Evolutionary conservation across 2,888 invertebrate genomes (phyloP), one percentile per base, ranked within the genome.

Genomic region (Amphipoea oculea): DNA sequence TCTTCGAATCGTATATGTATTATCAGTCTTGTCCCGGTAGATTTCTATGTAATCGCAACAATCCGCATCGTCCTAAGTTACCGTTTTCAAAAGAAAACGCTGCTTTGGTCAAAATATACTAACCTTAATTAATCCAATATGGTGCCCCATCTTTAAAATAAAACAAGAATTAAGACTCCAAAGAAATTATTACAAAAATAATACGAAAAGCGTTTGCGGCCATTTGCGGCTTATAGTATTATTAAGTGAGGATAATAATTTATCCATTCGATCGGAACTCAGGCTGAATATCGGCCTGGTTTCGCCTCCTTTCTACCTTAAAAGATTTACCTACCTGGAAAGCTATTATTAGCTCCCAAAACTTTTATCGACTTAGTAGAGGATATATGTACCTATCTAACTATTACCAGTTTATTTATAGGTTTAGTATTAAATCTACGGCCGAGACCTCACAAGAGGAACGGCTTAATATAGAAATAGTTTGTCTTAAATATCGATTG

Each of bases 371-470:
- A 62, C 36, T 68, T 66, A 20, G 66, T 66, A 57, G 63, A 71
- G 57, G n/a, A 86, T 86, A 60, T 74, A 82, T 79, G 75, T 76
- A 73, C 40, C 60, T 17, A 65, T 76, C 51, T 36, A 40, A 51
- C 74, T 29, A 67, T 40, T 77, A 68, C 63, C 40, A 69, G 54
- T 20, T 77, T 79, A 74, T 79, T 78, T 85, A 67, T 84, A 74
- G 62, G 51, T 76, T 68, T 12, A 45, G 36, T 68, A 68, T 84
- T 68, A 73, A 77, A 77, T 69, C 57, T 65, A 54, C 36, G 17
- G 17, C 57, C 36, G 51, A 79, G 86, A 86, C 87, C 87, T 42
- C 87, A 87, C 85, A 86, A 68, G 87, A 73, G 57, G 87, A 83
- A 73, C 63, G 66, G 66, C 72, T 79, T 71, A 74, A 60, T 76